Conservation (phyloP, 2,797 vertebrate species). For the Anguilla pacifica region DNA sequence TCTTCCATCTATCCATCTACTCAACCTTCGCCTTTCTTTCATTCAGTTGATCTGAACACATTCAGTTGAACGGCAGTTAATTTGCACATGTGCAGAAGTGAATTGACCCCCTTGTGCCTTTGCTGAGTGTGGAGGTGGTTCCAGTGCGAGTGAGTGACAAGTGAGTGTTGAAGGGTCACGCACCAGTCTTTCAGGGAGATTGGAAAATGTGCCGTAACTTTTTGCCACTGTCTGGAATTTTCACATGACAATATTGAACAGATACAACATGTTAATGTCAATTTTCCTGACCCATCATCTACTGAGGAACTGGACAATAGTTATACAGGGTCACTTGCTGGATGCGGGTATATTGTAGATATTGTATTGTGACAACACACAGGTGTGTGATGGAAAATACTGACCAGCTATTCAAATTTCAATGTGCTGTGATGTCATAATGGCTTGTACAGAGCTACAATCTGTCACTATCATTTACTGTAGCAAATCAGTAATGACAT, state of each 20-base stretch:
- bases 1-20: background rate
- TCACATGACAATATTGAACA: background rate
- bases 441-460: background rate
- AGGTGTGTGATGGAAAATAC: background rate
- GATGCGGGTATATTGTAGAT: background rate
- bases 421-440: background rate
- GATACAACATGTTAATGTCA: background rate
- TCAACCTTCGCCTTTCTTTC: background rate
- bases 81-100: background rate
- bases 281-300: background rate
- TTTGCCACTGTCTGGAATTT: background rate
- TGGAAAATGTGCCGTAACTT: background rate
- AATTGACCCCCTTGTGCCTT: slow-evolving; percentile 13
- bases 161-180: background rate
- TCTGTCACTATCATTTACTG: background rate
- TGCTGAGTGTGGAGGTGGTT: background rate
- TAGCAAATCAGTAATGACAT: background rate
- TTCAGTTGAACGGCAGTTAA: background rate
- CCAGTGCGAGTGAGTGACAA: background rate
- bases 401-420: background rate
- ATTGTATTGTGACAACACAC: background rate
- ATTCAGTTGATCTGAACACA: background rate
- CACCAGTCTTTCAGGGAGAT: background rate
- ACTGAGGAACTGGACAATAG: background rate
- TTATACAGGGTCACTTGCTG: background rate